Conservation (phyloP, 2,113 vertebrate genomes). For the Athene cunicularia region DNA sequence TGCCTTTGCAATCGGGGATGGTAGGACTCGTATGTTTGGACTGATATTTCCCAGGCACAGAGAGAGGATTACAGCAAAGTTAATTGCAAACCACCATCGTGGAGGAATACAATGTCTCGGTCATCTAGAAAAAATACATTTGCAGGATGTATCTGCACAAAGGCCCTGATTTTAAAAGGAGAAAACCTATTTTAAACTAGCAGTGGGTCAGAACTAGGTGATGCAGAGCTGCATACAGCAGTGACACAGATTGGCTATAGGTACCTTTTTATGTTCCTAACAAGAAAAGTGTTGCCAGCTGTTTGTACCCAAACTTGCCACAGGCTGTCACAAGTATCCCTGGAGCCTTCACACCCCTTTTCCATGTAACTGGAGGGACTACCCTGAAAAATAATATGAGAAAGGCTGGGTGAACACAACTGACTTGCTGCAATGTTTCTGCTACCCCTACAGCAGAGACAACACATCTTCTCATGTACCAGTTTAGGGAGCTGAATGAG, state of each 20-base stretch:
- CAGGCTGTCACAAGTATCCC: not conserved
- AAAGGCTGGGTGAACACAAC: not conserved
- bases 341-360: not conserved
- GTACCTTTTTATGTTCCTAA: not conserved
- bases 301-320: not conserved
- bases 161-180: not conserved
- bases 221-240: not conserved
- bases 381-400: not conserved
- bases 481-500: not conserved
- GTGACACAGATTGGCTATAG: not conserved
- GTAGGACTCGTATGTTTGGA: not conserved
- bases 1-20: not conserved
- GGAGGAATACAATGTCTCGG: not conserved
- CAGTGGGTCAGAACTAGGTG: not conserved
- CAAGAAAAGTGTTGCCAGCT: not conserved
- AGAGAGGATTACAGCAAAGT: not conserved
- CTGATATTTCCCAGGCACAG: not conserved
- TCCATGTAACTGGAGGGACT: not conserved
- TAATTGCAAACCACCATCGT: not conserved
- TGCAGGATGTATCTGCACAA: not conserved
- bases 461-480: not conserved
- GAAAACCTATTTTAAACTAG: not conserved
- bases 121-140: not conserved
- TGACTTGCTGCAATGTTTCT: not conserved
- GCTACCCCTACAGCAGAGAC: not conserved